Evolutionary conservation across 2,113 vertebrate species (phyloP).

Genomic region (Stigmatopora nigra): DNA sequence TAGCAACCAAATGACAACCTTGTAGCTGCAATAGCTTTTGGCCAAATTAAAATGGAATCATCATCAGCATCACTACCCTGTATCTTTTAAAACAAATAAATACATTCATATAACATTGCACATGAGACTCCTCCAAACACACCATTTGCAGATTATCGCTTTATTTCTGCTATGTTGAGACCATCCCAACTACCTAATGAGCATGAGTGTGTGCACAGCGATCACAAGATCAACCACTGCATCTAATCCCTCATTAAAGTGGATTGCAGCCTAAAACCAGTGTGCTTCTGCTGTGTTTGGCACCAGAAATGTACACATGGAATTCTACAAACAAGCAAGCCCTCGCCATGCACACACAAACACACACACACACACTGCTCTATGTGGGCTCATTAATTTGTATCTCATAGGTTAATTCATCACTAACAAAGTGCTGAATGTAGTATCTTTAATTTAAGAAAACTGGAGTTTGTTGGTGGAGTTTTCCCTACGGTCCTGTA

Average conservation of each 20-base stretch:
- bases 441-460: conserved; percentile 59
- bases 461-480: conserved; percentile 61
- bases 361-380: conserved; percentile 14
- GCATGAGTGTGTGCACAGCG: conserved; percentile 17
- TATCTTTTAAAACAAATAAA: neutral
- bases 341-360: conserved; percentile 8
- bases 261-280: conserved; percentile 19
- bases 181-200: conserved; percentile 31
- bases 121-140: neutral
- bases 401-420: conserved; percentile 61
- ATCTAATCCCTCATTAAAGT: conserved; percentile 35
- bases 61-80: neutral
- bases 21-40: no score
- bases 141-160: conserved; percentile 3
- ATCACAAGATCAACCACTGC: conserved; percentile 38
- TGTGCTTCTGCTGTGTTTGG: conserved; percentile 16
- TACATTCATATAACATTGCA: neutral
- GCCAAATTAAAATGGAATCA: no score
- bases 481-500: conserved; percentile 54
- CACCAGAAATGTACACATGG: conserved; percentile 19
- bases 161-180: conserved; percentile 22
- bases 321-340: conserved; percentile 8
- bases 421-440: conserved; percentile 61
- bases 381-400: conserved; percentile 55
- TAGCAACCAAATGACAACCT: neutral